Base-by-base conservation (phyloP, 2,113 vertebrate species). In the Morone saxatilis region DNA sequence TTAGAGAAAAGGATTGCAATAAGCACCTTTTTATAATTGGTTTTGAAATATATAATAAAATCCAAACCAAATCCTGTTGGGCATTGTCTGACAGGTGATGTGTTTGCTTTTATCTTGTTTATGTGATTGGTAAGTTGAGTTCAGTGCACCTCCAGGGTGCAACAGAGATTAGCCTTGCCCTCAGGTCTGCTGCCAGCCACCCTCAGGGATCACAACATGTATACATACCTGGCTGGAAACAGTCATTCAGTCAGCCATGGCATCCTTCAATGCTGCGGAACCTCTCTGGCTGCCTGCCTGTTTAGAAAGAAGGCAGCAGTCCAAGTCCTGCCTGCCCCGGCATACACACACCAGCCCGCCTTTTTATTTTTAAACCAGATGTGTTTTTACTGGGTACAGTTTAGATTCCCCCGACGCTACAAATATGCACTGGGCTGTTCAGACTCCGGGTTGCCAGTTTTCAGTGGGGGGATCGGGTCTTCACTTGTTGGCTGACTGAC, bases 331-430 rank as follows among this genome's bases (percentile, higher is more conserved):
- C 82, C 76, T 85, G 69, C 50, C 66, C 41, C 51, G 0, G 54
- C 88, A 61, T 54, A 54, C 53, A 81, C 51, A 78, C 78, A 74
- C 66, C 69, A 62, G 63, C 69, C 77, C 31, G 12, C 76, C 80
- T 82, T 81, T 91, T 87, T 90, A 94, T 94, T 95, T 95, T 92
- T 91, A 93, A 93, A 93, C 88, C 91, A 93, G 89, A 90, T 94
- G 92, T 93, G 89, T 92, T 95, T 95, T 95, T 93, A 93, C 92
- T 93, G 91, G 93, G 91, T 86, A 87, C 89, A 89, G 71, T 91
- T 92, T 90, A 87, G 86, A 91, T 83, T 93, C 88, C 90, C 86
- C 1, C 16, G 60, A 63, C 56, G 59, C 88, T 92, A 19, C 89
- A 92, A 92, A 91, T 91, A 94, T 92, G 94, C 81, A 84, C 80